Conservation (phyloP, 1,140 invertebrate species). For the Drosophila subpulchrella region DNA sequence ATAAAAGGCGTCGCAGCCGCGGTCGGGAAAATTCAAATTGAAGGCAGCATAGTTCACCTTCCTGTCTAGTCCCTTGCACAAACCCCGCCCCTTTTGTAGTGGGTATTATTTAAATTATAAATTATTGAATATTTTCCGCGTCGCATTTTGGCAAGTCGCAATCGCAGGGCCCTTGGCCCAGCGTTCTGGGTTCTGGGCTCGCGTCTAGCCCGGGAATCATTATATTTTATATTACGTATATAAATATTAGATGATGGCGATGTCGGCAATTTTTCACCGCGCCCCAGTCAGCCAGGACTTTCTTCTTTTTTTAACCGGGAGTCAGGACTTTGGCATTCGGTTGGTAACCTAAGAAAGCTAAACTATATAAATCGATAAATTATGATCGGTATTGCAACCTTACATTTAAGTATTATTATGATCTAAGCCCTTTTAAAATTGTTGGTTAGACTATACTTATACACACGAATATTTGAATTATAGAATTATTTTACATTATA, state of each 20-base stretch:
- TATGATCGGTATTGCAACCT: not conserved
- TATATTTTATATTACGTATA: constrained; percentile 68
- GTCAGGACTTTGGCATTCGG: not conserved
- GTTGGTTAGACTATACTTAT: too few relatives aligned
- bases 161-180: constrained; percentile 31
- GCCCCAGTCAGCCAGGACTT: constrained; percentile 29
- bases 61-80: constrained; percentile 8
- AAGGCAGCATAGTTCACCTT: constrained; percentile 72
- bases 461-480: too few relatives aligned
- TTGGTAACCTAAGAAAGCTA: not conserved
- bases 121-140: constrained; percentile 80
- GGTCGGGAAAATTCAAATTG: constrained; percentile 60
- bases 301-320: not conserved
- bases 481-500: too few relatives aligned
- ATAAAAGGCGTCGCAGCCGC: constrained; percentile 68
- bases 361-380: too few relatives aligned
- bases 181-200: not conserved
- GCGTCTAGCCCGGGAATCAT: constrained; percentile 51
- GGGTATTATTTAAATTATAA: constrained; percentile 83
- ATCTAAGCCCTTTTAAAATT: too few relatives aligned
- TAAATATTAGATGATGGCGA: constrained; percentile 65
- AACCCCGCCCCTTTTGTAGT: constrained; percentile 49
- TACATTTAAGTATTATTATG: not conserved
- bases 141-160: constrained; percentile 58
- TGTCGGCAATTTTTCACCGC: constrained; percentile 55